These are phyloP conservation scores for Lamellibrachia satsuma DNA, from an alignment of 2,888 invertebrate genomes.

Conservation along the genomic window DNA sequence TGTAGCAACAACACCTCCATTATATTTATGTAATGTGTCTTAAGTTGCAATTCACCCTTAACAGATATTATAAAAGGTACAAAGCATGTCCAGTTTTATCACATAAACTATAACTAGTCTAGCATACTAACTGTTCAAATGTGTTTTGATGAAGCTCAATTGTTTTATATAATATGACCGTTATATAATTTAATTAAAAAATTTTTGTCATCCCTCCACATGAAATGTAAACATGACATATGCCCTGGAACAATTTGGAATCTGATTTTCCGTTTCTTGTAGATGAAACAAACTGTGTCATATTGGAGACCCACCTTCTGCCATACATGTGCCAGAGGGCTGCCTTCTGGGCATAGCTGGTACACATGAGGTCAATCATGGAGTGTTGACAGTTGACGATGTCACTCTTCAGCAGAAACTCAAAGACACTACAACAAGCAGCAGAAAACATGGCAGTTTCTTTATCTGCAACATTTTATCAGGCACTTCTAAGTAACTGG, in stretches of 20 bases:
- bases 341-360: constrained; percentile 82
- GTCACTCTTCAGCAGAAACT: constrained; percentile 85
- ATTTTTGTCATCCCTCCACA: too few relatives aligned
- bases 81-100: too few relatives aligned
- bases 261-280: not conserved
- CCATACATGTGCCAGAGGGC: constrained; percentile 90
- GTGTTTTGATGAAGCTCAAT: too few relatives aligned
- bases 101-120: too few relatives aligned
- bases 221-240: too few relatives aligned
- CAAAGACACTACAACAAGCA: constrained; percentile 66
- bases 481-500: not conserved
- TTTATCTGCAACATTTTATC: not conserved
- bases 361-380: constrained; percentile 81
- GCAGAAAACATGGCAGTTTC: not conserved
- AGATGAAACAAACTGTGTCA: not conserved
- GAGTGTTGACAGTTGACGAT: constrained; percentile 86
- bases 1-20: constrained; percentile 36
- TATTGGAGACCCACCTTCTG: constrained; percentile 70
- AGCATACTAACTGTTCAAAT: too few relatives aligned
- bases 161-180: too few relatives aligned
- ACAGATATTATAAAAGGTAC: too few relatives aligned
- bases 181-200: too few relatives aligned
- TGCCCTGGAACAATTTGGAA: not conserved
- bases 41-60: too few relatives aligned
- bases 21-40: not conserved